Conservation (phyloP, 2,113 vertebrate genomes). For the Heterotilapia buettikoferi region DNA sequence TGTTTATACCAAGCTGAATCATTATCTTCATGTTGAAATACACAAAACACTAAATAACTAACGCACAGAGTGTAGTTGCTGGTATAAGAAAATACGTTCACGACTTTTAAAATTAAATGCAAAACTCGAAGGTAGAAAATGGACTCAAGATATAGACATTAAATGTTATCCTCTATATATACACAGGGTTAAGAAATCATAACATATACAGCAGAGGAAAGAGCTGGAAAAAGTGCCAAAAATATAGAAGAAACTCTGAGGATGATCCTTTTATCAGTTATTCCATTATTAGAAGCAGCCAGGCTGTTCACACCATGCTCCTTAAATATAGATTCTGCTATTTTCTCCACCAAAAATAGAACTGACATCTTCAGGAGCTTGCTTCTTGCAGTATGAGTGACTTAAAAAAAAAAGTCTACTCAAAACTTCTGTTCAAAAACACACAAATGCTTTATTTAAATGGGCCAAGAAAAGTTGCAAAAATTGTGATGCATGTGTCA, state of each 20-base stretch:
- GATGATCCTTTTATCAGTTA: conserved; percentile 26
- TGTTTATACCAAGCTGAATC: not conserved
- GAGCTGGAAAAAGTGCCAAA: conserved; percentile 13
- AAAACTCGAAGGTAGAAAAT: not conserved
- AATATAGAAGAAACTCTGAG: not conserved
- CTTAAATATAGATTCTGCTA: not conserved
- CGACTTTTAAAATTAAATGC: not conserved
- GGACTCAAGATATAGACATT: not conserved
- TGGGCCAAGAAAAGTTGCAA: not conserved
- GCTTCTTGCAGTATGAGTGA: not conserved
- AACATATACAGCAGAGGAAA: not conserved
- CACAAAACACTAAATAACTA: not conserved
- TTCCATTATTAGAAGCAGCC: conserved; percentile 39
- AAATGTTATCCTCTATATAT: not conserved
- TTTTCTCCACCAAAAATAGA: not conserved
- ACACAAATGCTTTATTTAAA: not conserved
- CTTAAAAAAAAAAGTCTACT: not conserved
- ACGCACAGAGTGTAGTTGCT: conserved; percentile 10
- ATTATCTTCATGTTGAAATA: not conserved
- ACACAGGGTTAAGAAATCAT: not conserved
- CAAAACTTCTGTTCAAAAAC: not conserved
- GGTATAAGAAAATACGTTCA: not conserved
- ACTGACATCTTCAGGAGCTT: not conserved
- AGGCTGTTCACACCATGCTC: not conserved
- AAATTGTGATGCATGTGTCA: conserved; percentile 9